Evolutionary conservation across 2,797 vertebrate species (phyloP).

Genomic region (Sebastiscus albofasciatus): DNA sequence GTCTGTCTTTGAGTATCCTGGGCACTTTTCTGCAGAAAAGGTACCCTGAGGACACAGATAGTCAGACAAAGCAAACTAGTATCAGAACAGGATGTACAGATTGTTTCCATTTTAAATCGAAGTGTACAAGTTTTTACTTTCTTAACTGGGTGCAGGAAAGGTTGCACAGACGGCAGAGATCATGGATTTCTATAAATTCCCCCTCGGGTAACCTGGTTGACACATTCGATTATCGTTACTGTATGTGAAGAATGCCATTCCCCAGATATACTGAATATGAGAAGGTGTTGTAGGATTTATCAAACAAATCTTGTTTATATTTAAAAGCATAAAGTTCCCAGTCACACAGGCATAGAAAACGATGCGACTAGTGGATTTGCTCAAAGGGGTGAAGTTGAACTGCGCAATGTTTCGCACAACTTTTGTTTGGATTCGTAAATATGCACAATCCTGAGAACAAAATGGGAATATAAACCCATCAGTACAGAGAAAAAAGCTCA

Average conservation of each 20-base stretch:
- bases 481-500: background rate
- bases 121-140: background rate
- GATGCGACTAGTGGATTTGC: background rate
- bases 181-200: background rate
- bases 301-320: background rate
- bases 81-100: background rate
- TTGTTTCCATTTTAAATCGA: background rate
- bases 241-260: background rate
- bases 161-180: background rate
- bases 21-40: background rate
- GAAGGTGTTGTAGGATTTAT: background rate
- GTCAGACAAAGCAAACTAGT: background rate
- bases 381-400: background rate
- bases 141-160: background rate
- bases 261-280: background rate
- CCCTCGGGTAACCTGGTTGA: background rate
- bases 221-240: background rate
- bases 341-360: background rate
- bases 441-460: background rate
- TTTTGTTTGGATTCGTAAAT: background rate
- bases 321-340: background rate
- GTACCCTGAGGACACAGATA: background rate
- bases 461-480: background rate
- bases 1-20: conserved; percentile 7
- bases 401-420: background rate